Base-by-base conservation (phyloP, 1,140 invertebrate species). In the Lasaia peninsularis region DNA sequence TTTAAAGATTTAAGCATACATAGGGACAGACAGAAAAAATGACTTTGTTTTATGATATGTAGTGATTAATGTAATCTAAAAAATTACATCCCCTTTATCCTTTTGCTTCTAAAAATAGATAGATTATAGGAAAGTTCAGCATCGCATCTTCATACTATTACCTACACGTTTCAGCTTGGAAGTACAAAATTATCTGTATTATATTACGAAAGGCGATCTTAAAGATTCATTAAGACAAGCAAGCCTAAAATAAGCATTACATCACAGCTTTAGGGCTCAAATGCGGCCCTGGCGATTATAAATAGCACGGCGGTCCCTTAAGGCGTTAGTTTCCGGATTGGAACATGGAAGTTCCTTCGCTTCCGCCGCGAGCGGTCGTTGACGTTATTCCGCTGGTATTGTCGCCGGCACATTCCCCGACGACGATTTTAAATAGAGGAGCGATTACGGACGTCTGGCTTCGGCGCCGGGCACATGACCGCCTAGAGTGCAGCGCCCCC, bases 311-410 rank as follows among this genome's bases (percentile, higher is more conserved):
- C 79, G 67, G 75, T 88, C 83, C 83, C 81, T 86, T 88, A 88
- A 88, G 85, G 81, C 84, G 79, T 73, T 75, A 76, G 76, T 84
- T 88, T 88, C 85, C 85, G 85, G 85, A 79, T 79, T 86, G 83
- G 83, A 86, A 88, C 83, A 21, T 48, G 20, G 44, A 48, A 48
- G 44, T 48, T 21, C 44, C 44, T 86, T 69, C 80, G 80, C 78
- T 88, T 88, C 85, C 85, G 82, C 69, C 69, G 78, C 75, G 71
- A 71, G 79, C 78, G 85, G 82, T 88, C 84, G 78, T 88, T 86
- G 84, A 86, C 84, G 24, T 28, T 28, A 28, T 28, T 28, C 24
- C 24, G 80, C 78, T 70, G 73, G 77, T 78, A 79, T 78, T 85
- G 80, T 84, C 82, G 78, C 76, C 74, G 68, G 59, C 78, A 71